Evolutionary conservation across 30 jellyfish, hydroid and myxozoan species (phyloP).

Genomic region (Aurelia sp.): DNA sequence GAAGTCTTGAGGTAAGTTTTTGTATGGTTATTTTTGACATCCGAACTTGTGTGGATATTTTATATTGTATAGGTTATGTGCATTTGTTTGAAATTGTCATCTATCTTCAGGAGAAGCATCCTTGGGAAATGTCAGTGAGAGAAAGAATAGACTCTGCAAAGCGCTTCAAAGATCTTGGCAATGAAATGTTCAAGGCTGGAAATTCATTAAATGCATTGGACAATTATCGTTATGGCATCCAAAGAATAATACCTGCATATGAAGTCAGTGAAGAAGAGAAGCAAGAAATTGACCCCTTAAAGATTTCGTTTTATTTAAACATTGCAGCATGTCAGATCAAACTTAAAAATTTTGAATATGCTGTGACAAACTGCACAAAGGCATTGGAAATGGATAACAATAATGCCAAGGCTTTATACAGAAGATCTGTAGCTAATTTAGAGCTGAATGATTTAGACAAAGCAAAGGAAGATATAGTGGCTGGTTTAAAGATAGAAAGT

Average conservation of each 20-base stretch:
- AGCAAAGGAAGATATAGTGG: constrained; percentile 59
- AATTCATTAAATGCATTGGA: constrained; percentile 50
- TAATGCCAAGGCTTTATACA: constrained; percentile 65
- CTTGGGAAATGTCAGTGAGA: constrained; percentile 60
- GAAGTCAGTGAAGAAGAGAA: neutral
- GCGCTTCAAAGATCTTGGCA: constrained; percentile 54
- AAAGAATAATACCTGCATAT: constrained; percentile 63
- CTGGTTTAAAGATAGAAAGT: constrained; percentile 49
- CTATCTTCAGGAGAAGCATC: constrained; percentile 7
- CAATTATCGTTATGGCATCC: constrained; percentile 65
- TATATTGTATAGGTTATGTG: no score
- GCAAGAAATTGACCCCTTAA: constrained; percentile 25
- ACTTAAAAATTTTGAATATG: constrained; percentile 66
- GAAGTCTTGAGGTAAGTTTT: no score
- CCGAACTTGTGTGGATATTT: no score
- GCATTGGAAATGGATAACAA: constrained; percentile 54
- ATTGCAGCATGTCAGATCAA: constrained; percentile 90
- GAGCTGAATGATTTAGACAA: constrained; percentile 46
- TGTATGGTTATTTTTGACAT: no score
- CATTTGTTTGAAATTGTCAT: no score
- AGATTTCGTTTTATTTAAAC: constrained; percentile 63
- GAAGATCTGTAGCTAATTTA: constrained; percentile 73
- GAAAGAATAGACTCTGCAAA: constrained; percentile 71
- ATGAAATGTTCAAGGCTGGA: constrained; percentile 57
- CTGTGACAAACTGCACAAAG: constrained; percentile 66